Evolutionary conservation across 37 sponge, comb jelly and placozoan species (phyloP), one percentile per base, ranked within the genome.

Genomic region (Agelas oroides): DNA sequence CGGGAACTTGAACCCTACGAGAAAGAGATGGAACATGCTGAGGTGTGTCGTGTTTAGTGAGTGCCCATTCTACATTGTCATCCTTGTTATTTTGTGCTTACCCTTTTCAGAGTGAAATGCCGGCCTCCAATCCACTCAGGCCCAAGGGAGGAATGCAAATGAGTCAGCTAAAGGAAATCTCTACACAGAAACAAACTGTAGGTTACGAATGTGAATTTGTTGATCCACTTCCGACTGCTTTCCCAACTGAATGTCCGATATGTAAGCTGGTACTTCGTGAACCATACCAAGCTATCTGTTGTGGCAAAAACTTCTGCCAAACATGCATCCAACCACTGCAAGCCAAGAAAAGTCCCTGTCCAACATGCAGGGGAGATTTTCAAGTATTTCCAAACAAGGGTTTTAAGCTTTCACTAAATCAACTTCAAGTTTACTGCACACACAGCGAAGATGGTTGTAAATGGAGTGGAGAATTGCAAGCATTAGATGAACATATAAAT

Each of bases 131-230:
- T n/a, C 46, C 46, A 8, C 8, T 46, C 3, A 8, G 46, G 8
- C 46, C 8, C 8, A 8, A 46, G 46, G 46, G 46, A 46, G 46
- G 46, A 46, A 8, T 46, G 46, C 46, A 46, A 8, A 46, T 46
- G 46, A 46, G 46, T 12, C 6, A 46, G 46, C 46, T 8, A 8
- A 12, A 8, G 46, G 46, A 8, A 8, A 46, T 3, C 6, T 8
- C 46, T 3, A 46, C 35, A 19, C 23, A 15, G 15, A 46, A 2
- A 19, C 23, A 15, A 1, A 8, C 20, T 18, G 52, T 6, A 31
- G 77, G 77, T 19, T 72, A 64, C 32, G 84, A 83, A 1, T 83
- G 84, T 33, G 74, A 83, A 53, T 73, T 83, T 27, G 34, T 83
- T 0, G 53, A 73, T 16, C 46, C 46, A 21, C 74, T 64, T 23